A percentile compares a stretch with the other conserved stretches of the same genome.
Evolutionary conservation across 1,140 invertebrate species (phyloP).

Genomic region (Drosophila azteca): DNA sequence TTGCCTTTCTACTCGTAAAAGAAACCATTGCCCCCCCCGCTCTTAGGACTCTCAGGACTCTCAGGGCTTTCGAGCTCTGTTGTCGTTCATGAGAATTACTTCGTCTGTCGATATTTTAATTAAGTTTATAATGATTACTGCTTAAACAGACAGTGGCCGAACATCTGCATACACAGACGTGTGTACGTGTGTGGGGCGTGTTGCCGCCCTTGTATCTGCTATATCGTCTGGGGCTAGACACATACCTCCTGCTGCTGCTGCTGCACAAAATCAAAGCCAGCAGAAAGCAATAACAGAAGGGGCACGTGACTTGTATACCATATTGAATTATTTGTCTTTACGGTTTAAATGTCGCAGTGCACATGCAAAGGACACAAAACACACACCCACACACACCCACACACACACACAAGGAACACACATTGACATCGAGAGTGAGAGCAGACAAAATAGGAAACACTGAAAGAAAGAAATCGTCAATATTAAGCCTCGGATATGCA

Average conservation of each 20-base stretch:
- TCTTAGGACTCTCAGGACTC: constrained; percentile 29
- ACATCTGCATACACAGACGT: constrained; percentile 3
- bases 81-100: constrained; percentile 40
- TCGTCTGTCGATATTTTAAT: constrained; percentile 65
- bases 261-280: constrained; percentile 67
- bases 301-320: constrained; percentile 76
- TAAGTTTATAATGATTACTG: constrained; percentile 75
- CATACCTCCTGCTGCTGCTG: too few species aligned
- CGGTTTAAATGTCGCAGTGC: constrained; percentile 59
- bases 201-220: constrained; percentile 4
- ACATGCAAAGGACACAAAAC: constrained; percentile 21
- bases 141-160: constrained; percentile 10
- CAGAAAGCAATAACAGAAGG: constrained; percentile 68
- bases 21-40: constrained; percentile 52
- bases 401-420: neutral
- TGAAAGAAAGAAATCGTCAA: neutral
- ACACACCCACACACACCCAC: constrained; percentile 6
- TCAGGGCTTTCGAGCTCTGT: constrained; percentile 1
- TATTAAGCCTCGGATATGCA: constrained; percentile 81
- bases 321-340: constrained; percentile 69
- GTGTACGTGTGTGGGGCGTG: constrained; percentile 22
- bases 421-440: neutral
- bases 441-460: constrained; percentile 20
- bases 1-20: constrained; percentile 33
- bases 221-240: constrained; percentile 29